Evolutionary conservation across 2,888 invertebrate genomes (phyloP).

Genomic region (Cylloceria caligata): DNA sequence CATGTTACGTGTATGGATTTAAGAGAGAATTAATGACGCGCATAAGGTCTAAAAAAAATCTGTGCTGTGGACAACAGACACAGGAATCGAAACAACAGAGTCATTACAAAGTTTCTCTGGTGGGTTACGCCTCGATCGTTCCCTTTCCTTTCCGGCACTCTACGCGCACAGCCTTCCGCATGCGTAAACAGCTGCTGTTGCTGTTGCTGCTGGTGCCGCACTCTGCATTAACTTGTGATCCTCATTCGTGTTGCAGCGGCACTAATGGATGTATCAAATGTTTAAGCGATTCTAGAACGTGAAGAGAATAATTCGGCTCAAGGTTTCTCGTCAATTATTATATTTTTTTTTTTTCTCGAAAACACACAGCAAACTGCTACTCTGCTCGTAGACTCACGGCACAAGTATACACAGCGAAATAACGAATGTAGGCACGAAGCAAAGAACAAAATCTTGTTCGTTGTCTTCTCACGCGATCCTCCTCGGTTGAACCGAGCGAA

Average conservation of each 20-base stretch:
- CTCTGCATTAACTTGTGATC: neutral
- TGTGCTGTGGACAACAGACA: neutral
- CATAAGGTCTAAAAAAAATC: too few species aligned
- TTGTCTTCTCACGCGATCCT: conserved; percentile 68
- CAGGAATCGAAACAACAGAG: conserved; percentile 10
- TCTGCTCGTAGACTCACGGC: neutral
- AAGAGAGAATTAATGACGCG: too few species aligned
- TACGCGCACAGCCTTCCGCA: conserved; percentile 54
- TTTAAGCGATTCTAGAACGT: conserved; percentile 1
- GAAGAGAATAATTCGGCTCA: neutral
- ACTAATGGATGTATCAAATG: conserved; percentile 7
- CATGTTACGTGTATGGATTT: too few species aligned
- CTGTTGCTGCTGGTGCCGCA: neutral
- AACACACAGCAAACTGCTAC: neutral
- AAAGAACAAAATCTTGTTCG: conserved; percentile 57
- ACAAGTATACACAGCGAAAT: neutral
- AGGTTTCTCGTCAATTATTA: neutral
- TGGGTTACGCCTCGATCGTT: conserved; percentile 64
- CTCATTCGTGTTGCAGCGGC: neutral
- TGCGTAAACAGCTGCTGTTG: conserved; percentile 58
- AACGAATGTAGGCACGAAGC: conserved; percentile 23
- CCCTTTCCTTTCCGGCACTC: conserved; percentile 61
- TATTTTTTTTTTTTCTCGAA: conserved; percentile 2
- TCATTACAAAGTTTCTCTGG: conserved; percentile 51
- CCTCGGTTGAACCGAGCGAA: neutral